Percentiles rank a stretch among this genome's conserved stretches.
Conservation (phyloP, 2,888 invertebrate species). For the Pecten maximus region DNA sequence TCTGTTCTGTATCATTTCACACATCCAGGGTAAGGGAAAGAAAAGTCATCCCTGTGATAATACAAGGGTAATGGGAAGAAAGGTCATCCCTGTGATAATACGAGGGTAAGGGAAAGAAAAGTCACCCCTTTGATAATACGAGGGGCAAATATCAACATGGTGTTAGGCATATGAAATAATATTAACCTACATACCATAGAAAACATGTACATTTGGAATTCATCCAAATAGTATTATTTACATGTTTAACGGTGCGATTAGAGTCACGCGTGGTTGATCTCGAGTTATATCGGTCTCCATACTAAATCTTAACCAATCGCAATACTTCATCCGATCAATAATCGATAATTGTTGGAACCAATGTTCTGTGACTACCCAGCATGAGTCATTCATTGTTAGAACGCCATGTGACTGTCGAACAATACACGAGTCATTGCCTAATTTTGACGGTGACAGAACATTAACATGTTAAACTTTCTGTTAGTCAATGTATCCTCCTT, state of each 20-base stretch:
- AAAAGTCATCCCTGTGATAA: too few relatives aligned
- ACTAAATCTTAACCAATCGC: not conserved
- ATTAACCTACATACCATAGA: not conserved
- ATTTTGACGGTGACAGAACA: not conserved
- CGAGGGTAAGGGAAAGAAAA: too few relatives aligned
- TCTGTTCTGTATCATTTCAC: too few relatives aligned
- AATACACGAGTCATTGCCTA: constrained; percentile 6
- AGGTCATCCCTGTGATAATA: too few relatives aligned
- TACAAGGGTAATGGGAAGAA: too few relatives aligned
- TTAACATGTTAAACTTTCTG: not conserved
- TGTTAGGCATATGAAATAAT: too few relatives aligned
- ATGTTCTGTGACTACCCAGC: not conserved
- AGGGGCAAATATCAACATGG: too few relatives aligned
- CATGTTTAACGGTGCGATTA: not conserved
- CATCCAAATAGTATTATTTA: not conserved
- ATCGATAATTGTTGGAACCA: not conserved
- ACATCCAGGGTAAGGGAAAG: too few relatives aligned
- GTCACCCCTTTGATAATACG: too few relatives aligned
- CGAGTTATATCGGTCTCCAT: not conserved
- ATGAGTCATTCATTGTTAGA: not conserved
- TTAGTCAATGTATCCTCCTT: too few relatives aligned
- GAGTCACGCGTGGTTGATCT: not conserved
- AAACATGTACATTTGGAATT: not conserved
- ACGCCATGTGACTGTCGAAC: not conserved
- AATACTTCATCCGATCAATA: not conserved